phyloP scores from a whole-genome alignment of 1,140 invertebrate genomes.

The Euura lappo region DNA sequence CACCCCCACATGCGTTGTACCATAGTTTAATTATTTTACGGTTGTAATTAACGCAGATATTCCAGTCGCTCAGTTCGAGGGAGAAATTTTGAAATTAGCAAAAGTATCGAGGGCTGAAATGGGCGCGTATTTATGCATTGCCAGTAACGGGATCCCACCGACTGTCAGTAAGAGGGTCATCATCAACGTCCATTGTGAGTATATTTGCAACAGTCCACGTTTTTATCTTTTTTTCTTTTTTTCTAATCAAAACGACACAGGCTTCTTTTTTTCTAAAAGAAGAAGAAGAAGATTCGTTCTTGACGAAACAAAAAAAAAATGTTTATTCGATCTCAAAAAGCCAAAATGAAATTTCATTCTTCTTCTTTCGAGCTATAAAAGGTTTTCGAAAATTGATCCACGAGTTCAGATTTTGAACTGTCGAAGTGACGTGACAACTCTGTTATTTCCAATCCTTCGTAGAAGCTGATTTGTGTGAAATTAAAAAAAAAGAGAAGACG shows the following conservation, averaged over 20 bases:
- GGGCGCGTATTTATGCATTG: constrained; percentile 87
- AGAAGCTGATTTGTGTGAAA: too few species aligned
- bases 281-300: neutral
- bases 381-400: too few species aligned
- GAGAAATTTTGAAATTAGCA: constrained; percentile 76
- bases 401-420: too few species aligned
- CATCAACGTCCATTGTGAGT: constrained; percentile 87
- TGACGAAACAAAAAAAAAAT: neutral
- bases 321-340: neutral
- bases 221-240: neutral
- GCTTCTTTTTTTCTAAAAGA: constrained; percentile 2
- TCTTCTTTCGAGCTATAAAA: too few species aligned
- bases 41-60: constrained; percentile 14
- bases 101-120: constrained; percentile 87
- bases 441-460: too few species aligned
- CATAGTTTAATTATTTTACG: too few species aligned
- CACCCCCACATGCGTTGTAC: too few species aligned
- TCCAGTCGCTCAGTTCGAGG: constrained; percentile 57
- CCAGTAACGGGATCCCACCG: constrained; percentile 81
- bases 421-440: too few species aligned
- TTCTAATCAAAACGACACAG: neutral
- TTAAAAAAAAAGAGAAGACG: too few species aligned
- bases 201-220: constrained; percentile 29
- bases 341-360: too few species aligned
- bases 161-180: constrained; percentile 83